phyloP scores from a whole-genome alignment of 2,797 vertebrate species.

The Mormyrops attenuatus region DNA sequence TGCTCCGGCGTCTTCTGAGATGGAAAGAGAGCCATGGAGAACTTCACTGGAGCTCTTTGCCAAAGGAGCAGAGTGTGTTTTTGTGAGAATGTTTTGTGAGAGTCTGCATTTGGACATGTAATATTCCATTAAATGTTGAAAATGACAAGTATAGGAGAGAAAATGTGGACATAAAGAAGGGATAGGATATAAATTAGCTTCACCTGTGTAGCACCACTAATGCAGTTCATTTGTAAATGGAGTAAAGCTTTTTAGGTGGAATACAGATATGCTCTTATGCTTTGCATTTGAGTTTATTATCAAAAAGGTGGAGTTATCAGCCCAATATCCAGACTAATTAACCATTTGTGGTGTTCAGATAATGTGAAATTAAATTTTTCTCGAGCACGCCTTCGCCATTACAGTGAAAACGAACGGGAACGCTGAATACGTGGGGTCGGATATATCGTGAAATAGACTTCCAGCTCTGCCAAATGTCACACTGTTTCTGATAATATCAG shows the following conservation, averaged over 20 bases:
- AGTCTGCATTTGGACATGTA: background rate
- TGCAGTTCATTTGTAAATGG: background rate
- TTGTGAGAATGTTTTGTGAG: background rate
- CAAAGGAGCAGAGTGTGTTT: background rate
- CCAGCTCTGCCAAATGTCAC: background rate
- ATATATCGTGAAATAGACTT: background rate
- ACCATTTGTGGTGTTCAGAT: background rate
- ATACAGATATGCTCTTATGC: background rate
- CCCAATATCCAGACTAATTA: background rate
- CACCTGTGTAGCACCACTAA: background rate
- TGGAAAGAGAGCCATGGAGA: background rate
- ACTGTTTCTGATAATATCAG: background rate
- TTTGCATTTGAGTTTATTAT: background rate
- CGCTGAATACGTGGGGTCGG: background rate
- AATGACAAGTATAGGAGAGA: background rate
- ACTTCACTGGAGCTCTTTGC: background rate
- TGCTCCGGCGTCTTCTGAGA: background rate
- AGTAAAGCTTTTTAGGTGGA: background rate
- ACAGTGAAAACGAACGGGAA: background rate
- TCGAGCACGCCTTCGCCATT: background rate
- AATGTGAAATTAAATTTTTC: background rate
- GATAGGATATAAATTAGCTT: background rate
- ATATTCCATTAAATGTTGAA: background rate
- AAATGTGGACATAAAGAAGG: background rate
- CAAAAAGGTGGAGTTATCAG: background rate